phyloP scores from a whole-genome alignment of 2,797 vertebrate species.

The Luscinia luscinia region DNA sequence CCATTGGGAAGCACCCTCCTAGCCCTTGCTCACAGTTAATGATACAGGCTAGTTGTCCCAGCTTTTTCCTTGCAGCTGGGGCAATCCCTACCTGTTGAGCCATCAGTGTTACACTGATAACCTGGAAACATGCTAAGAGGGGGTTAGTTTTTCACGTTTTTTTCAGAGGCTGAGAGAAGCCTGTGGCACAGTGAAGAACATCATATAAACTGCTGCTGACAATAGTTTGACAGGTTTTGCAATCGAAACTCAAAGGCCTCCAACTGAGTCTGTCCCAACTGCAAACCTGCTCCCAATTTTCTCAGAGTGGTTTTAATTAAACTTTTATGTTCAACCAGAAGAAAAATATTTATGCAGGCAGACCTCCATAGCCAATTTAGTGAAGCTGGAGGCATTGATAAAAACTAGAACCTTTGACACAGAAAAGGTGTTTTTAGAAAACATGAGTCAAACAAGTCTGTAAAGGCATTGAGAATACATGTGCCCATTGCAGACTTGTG shows the following conservation, averaged over 20 bases:
- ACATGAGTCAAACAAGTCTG: neutral
- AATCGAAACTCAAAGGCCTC: constrained; percentile 21
- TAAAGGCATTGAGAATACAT: neutral
- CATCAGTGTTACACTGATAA: neutral
- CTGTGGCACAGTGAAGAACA: fast-evolving
- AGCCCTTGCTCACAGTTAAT: neutral
- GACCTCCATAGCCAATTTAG: neutral
- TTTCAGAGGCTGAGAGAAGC: constrained; percentile 9
- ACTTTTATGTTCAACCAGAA: constrained; percentile 8
- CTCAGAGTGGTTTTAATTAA: constrained; percentile 41
- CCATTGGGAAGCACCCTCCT: neutral
- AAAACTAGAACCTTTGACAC: neutral
- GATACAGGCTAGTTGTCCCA: neutral
- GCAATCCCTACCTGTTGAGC: neutral
- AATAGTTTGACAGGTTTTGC: neutral
- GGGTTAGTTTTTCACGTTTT: neutral
- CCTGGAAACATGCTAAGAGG: neutral
- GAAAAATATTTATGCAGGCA: neutral
- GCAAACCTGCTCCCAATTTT: neutral
- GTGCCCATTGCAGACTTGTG: neutral
- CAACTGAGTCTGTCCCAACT: neutral
- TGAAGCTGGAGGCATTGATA: neutral
- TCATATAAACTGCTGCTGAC: neutral
- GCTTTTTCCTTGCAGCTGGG: neutral
- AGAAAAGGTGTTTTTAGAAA: neutral